Evolutionary conservation across 2,113 vertebrate genomes (phyloP).

Genomic region (Morphnarchus princeps): DNA sequence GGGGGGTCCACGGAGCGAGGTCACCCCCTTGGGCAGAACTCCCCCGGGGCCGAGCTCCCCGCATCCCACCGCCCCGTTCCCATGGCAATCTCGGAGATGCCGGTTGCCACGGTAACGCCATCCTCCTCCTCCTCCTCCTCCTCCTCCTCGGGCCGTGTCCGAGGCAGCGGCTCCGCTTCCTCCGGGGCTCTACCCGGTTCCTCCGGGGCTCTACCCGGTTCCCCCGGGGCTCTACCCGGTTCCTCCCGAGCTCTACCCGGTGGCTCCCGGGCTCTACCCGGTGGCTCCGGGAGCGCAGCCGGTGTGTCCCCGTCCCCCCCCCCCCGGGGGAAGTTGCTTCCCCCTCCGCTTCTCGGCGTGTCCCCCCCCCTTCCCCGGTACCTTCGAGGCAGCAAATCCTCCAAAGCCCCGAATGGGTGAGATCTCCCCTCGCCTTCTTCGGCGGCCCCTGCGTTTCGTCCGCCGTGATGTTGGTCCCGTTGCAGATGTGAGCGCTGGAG

Average conservation of each 20-base stretch:
- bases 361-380: conserved; percentile 51
- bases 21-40: neutral
- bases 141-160: conserved; percentile 61
- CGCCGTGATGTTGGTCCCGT: conserved; percentile 84
- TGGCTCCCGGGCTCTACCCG: neutral
- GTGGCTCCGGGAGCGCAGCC: too few species aligned
- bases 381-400: conserved; percentile 95
- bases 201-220: neutral
- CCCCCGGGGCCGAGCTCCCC: conserved; percentile 54
- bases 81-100: conserved; percentile 65
- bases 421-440: conserved; percentile 72
- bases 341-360: too few species aligned
- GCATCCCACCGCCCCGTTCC: conserved; percentile 60
- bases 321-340: neutral
- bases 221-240: neutral
- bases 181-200: neutral
- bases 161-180: neutral
- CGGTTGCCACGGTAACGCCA: conserved; percentile 68
- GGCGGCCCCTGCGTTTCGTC: conserved; percentile 40
- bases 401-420: conserved; percentile 95
- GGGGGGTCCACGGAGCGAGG: neutral
- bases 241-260: neutral
- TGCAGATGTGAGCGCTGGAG: conserved; percentile 91
- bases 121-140: conserved; percentile 57
- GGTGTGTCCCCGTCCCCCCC: neutral